Conservation (phyloP, 2,888 invertebrate genomes). For the Chrysotoxum bicinctum region DNA sequence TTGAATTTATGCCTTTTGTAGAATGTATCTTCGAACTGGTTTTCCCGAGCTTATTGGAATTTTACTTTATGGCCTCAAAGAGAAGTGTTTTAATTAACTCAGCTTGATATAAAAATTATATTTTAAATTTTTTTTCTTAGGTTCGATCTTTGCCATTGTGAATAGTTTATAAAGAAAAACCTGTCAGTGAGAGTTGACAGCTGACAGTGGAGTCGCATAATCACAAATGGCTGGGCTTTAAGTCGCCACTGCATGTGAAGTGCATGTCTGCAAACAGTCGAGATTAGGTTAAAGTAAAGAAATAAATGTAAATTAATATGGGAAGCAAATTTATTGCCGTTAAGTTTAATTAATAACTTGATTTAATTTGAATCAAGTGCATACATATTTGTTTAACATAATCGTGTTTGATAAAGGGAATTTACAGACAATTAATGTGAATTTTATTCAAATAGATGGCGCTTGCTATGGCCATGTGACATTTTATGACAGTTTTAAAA, state of each 20-base stretch:
- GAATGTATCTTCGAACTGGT: constrained; percentile 13
- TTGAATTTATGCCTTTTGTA: not conserved
- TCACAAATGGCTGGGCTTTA: constrained; percentile 13
- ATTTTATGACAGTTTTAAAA: not conserved
- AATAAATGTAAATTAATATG: constrained; percentile 7
- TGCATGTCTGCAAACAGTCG: not conserved
- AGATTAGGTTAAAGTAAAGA: not conserved
- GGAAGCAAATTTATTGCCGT: constrained; percentile 40
- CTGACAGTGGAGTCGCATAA: constrained; percentile 47
- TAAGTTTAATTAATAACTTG: constrained; percentile 35
- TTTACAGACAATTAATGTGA: constrained; percentile 5
- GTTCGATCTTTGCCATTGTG: constrained; percentile 11
- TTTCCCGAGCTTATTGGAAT: constrained; percentile 4
- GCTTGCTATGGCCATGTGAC: constrained; percentile 5
- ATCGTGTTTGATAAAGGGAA: constrained; percentile 19
- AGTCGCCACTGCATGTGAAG: constrained; percentile 21
- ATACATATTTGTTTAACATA: constrained; percentile 33
- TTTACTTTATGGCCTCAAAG: constrained; percentile 1
- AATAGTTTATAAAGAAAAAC: constrained; percentile 13
- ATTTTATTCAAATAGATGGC: constrained; percentile 41
- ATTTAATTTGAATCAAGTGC: constrained; percentile 43
- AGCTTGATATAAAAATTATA: constrained; percentile 31
- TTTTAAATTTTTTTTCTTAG: constrained; percentile 1
- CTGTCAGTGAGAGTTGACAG: constrained; percentile 36
- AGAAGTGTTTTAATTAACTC: constrained; percentile 46